Evolutionary conservation across 2,888 invertebrate genomes (phyloP).

Genomic region (Embidobia sp.): DNA sequence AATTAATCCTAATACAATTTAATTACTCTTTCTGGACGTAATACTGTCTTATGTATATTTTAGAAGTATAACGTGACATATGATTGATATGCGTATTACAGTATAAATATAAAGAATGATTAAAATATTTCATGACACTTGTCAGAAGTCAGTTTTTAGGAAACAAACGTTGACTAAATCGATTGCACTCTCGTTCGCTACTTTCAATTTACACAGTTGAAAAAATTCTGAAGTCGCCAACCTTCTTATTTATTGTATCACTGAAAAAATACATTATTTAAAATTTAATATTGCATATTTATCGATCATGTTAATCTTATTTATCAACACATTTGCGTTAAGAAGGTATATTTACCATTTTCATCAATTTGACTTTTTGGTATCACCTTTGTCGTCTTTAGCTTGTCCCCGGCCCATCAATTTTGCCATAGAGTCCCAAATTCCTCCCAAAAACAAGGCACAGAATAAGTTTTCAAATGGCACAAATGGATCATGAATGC

Average conservation of each 20-base stretch:
- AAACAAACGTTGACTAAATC: slow-evolving; percentile 17
- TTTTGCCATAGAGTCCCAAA: slow-evolving; percentile 98
- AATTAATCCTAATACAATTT: neutral
- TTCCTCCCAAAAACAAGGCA: slow-evolving; percentile 97
- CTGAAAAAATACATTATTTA: slow-evolving; percentile 16
- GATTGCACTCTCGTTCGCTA: neutral
- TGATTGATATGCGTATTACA: slow-evolving; percentile 15
- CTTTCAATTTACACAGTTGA: neutral
- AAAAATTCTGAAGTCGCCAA: neutral
- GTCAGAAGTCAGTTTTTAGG: slow-evolving; percentile 13
- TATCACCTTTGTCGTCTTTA: slow-evolving; percentile 91
- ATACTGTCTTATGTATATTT: slow-evolving; percentile 22
- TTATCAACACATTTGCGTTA: neutral
- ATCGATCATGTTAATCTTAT: neutral
- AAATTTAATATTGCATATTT: neutral
- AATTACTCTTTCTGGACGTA: slow-evolving; percentile 19
- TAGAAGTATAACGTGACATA: neutral
- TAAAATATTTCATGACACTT: slow-evolving; percentile 5
- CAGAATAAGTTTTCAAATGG: slow-evolving; percentile 99
- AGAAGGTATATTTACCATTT: slow-evolving; percentile 4
- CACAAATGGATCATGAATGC: slow-evolving; percentile 99
- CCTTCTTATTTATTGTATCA: slow-evolving; percentile 31
- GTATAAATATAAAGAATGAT: slow-evolving; percentile 11
- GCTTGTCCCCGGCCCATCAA: slow-evolving; percentile 91
- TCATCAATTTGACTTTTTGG: slow-evolving; percentile 90